Evolutionary conservation across 2,113 vertebrate species (phyloP).

Genomic region (Austrofundulus limnaeus): DNA sequence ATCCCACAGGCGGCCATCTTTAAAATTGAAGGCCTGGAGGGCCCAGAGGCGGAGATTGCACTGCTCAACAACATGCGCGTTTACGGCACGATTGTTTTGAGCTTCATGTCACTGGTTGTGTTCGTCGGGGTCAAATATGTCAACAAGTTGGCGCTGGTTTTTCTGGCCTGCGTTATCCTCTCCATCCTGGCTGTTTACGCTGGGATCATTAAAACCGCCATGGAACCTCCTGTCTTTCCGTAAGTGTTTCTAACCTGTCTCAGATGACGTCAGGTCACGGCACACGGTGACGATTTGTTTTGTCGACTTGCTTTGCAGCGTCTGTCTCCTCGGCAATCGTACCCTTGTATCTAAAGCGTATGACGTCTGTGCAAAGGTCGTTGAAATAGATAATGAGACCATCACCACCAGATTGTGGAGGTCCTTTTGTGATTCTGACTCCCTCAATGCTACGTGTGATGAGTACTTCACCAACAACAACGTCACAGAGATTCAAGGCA

Average conservation of each 20-base stretch:
- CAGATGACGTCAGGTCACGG: neutral
- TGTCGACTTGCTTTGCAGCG: slow-evolving; percentile 70
- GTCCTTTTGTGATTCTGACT: slow-evolving; percentile 91
- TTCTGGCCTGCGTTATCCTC: slow-evolving; percentile 95
- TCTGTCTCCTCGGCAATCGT: slow-evolving; percentile 95
- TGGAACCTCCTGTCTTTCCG: slow-evolving; percentile 94
- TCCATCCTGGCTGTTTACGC: slow-evolving; percentile 96
- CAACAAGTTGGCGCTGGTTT: slow-evolving; percentile 95
- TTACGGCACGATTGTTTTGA: slow-evolving; percentile 93
- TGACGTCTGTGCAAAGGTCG: slow-evolving; percentile 91
- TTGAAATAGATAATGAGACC: slow-evolving; percentile 89
- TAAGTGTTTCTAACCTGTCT: slow-evolving; percentile 73
- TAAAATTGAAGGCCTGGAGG: slow-evolving; percentile 90
- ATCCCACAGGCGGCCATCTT: slow-evolving; percentile 94
- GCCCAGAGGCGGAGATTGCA: slow-evolving; percentile 82
- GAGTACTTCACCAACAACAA: slow-evolving; percentile 94
- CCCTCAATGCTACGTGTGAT: slow-evolving; percentile 93
- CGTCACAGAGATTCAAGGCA: slow-evolving; percentile 90
- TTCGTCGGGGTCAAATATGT: slow-evolving; percentile 98
- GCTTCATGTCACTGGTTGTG: slow-evolving; percentile 92
- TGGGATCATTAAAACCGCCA: slow-evolving; percentile 93
- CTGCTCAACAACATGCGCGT: slow-evolving; percentile 98
- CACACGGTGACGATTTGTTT: neutral
- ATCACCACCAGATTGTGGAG: slow-evolving; percentile 93
- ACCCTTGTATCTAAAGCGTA: slow-evolving; percentile 88